Base-by-base conservation (phyloP, 2,113 vertebrate species). In the Arothron firmamentum region DNA sequence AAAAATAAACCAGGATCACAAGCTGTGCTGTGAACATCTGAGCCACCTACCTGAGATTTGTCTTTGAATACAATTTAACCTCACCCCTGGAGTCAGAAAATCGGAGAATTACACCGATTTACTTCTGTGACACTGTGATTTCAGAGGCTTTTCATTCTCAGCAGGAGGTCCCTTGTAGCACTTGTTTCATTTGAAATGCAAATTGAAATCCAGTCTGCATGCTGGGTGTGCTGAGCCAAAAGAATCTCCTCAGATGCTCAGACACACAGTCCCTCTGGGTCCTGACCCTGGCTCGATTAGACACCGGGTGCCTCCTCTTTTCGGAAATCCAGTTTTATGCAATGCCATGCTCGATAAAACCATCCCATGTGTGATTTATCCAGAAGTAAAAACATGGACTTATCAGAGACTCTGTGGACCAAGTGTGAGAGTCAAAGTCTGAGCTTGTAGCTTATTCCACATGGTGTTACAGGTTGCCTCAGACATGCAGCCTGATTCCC, bases 301-400 rank as follows among this genome's bases (percentile, higher is more conserved):
- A 82, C 65, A 73, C 19, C 9, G 16, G 51, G 59, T 69, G 57
- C 77, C 83, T 72, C 60, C 59, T 68, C 70, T 82, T 47, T 79
- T 72, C 74, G 53, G 71, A 87, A 87, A 87, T 86, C 74, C 76
- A 61, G 54, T 75, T 80, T 71, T 70, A 74, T 75, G 71, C 78
- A 79, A 82, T 79, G 72, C 79, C 71, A 74, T 84, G 74, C 79
- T 81, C 77, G 72, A 87, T 77, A 78, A 78, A 90, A 81, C 62
- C 57, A 65, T 80, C 81, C 79, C 86, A 81, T 70, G 78, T 88
- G 86, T 83, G 74, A 34, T 54, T 83, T 82, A 83, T 86, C 71
- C 80, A 77, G 62, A 78, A 78, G 67, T 77, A 63, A 82, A 86
- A 77, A 82, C 72, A 79, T 45, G 1, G 66, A 78, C 73, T 87